Evolutionary conservation across 2,888 invertebrate species (phyloP).

Genomic region (Melanostoma mellinum): DNA sequence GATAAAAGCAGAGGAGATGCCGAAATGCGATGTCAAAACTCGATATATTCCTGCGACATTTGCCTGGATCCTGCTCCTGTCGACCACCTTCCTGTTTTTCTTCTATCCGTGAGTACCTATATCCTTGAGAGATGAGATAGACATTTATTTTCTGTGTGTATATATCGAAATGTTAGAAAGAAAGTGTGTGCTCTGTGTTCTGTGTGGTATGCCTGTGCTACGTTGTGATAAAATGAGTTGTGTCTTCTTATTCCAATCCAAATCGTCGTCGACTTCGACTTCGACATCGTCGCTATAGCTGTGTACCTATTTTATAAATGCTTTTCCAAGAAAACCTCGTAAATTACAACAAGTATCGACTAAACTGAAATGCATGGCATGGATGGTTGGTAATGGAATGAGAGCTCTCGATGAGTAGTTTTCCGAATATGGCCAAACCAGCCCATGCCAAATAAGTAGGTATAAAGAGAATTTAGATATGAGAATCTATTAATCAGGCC

Average conservation of each 20-base stretch:
- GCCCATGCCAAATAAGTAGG: too few species aligned
- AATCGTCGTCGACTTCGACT: not conserved
- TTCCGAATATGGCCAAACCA: slow-evolving; percentile 2
- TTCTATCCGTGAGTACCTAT: slow-evolving; percentile 95
- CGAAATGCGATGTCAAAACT: slow-evolving; percentile 98
- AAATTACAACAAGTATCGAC: slow-evolving; percentile 9
- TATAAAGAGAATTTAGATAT: too few species aligned
- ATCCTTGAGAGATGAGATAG: slow-evolving; percentile 47
- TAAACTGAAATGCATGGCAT: slow-evolving; percentile 9
- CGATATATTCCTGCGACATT: slow-evolving; percentile 99
- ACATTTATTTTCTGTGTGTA: slow-evolving; percentile 5
- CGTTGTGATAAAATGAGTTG: too few species aligned
- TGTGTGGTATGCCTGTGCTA: slow-evolving; percentile 20
- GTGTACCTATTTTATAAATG: not conserved
- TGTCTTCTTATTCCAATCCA: slow-evolving; percentile 7
- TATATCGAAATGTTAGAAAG: slow-evolving; percentile 23
- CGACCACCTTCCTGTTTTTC: slow-evolving; percentile 97
- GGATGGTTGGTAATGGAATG: not conserved
- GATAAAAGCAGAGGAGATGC: slow-evolving; percentile 84
- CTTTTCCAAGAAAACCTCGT: slow-evolving; percentile 19
- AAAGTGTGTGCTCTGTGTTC: not conserved
- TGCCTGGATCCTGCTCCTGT: slow-evolving; percentile 97
- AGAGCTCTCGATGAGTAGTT: not conserved
- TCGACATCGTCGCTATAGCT: not conserved
- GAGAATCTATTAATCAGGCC: too few species aligned